Conservation (phyloP, 2,888 invertebrate species). For the Atethmia centrago region DNA sequence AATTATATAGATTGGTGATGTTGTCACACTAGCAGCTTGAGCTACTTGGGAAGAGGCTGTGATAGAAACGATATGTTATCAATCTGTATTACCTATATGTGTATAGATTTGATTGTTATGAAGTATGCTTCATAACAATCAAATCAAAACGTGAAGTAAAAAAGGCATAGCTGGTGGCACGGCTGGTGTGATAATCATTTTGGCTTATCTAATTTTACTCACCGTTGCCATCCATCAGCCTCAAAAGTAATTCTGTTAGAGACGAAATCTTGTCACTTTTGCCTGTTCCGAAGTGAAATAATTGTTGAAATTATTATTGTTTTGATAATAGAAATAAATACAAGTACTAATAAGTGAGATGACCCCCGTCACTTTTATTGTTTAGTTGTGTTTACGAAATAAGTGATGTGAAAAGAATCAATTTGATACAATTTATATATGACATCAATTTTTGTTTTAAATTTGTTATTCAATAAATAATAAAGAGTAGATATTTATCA, state of each 20-base stretch:
- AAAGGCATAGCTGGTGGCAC: background rate
- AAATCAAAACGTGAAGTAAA: conserved; percentile 2
- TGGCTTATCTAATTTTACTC: conserved; percentile 43
- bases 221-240: conserved; percentile 78
- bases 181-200: background rate
- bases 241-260: conserved; percentile 67
- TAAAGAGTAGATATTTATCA: background rate
- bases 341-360: no score
- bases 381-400: conserved; percentile 66
- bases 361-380: conserved; percentile 28
- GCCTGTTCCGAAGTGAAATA: background rate
- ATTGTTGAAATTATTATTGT: background rate
- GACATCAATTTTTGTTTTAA: background rate
- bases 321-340: background rate
- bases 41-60: background rate
- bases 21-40: background rate
- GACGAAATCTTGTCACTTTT: conserved; percentile 70
- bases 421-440: background rate
- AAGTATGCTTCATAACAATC: background rate
- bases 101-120: no score
- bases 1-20: background rate
- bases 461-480: background rate
- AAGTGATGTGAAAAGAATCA: background rate
- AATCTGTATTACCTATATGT: background rate
- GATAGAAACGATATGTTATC: background rate